Evolutionary conservation across 2,113 vertebrate species (phyloP).

Genomic region (Lethenteron reissneri): DNA sequence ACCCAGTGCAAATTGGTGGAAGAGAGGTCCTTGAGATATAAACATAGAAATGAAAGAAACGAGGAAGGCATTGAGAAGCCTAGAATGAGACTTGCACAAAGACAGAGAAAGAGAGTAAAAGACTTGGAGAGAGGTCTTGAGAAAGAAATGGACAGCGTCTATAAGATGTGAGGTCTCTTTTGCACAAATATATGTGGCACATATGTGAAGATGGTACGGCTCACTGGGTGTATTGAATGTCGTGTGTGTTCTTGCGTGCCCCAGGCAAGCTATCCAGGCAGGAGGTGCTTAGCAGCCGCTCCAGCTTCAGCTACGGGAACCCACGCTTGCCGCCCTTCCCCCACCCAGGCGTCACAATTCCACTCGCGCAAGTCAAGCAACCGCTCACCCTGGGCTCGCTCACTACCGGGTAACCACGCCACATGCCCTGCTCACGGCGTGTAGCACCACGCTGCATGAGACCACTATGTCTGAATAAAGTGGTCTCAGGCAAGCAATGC

Average conservation of each 20-base stretch:
- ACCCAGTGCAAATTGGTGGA: no score
- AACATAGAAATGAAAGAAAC: no score
- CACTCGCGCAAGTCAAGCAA: conserved; percentile 89
- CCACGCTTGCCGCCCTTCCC: conserved; percentile 68
- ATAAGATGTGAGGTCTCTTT: neutral
- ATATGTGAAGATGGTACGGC: neutral
- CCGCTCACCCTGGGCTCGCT: conserved; percentile 90
- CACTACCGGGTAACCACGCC: conserved; percentile 48
- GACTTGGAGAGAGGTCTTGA: neutral
- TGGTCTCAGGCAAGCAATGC: no score
- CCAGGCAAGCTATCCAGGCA: conserved; percentile 53
- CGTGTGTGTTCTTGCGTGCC: conserved; percentile 8
- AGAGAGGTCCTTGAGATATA: no score
- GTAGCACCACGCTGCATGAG: no score
- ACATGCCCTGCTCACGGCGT: no score
- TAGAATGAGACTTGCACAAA: neutral
- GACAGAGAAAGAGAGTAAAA: neutral
- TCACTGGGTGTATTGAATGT: neutral
- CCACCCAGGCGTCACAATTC: conserved; percentile 55
- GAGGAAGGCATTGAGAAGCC: no score
- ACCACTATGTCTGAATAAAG: no score
- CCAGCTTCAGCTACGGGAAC: conserved; percentile 79
- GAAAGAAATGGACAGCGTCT: neutral
- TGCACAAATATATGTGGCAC: neutral
- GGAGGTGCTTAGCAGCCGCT: conserved; percentile 81